These are phyloP conservation scores for Helleia helle DNA, from an alignment of 2,888 invertebrate genomes.

Conservation along the genomic window DNA sequence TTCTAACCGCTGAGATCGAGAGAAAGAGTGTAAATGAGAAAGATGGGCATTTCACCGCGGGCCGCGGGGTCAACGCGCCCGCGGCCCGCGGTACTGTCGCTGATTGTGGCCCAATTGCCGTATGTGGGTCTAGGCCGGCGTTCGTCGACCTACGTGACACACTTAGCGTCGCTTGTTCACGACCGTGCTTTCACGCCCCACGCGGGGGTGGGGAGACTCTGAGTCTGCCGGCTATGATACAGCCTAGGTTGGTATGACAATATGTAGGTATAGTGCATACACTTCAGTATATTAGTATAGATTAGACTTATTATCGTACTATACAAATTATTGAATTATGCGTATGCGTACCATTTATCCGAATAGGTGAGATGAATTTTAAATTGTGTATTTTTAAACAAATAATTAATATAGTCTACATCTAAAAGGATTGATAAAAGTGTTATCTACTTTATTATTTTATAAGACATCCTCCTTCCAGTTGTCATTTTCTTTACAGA, in stretches of 20 bases:
- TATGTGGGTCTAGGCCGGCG: slow-evolving; percentile 75
- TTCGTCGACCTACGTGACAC: slow-evolving; percentile 71
- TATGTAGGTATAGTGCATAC: background rate
- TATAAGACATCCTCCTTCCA: too few relatives aligned
- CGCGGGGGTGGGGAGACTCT: slow-evolving; percentile 43
- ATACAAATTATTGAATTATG: too few relatives aligned
- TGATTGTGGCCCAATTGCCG: slow-evolving; percentile 71
- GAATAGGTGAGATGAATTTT: too few relatives aligned
- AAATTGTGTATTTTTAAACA: too few relatives aligned
- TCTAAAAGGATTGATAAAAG: too few relatives aligned
- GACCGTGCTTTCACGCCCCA: slow-evolving; percentile 64
- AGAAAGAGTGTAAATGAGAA: slow-evolving; percentile 70
- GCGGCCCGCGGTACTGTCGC: slow-evolving; percentile 71
- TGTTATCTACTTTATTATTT: too few relatives aligned
- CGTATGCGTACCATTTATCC: too few relatives aligned
- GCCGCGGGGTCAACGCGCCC: slow-evolving; percentile 63
- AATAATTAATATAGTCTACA: too few relatives aligned
- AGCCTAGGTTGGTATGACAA: slow-evolving; percentile 19
- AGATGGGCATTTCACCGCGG: slow-evolving; percentile 68
- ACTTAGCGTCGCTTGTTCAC: slow-evolving; percentile 64
- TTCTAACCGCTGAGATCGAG: slow-evolving; percentile 50
- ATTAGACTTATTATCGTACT: too few relatives aligned
- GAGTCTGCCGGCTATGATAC: slow-evolving; percentile 57
- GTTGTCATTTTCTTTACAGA: too few relatives aligned
- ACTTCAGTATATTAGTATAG: too few relatives aligned